Conservation (phyloP, 2,113 vertebrate species). For the Aramus guarauna region DNA sequence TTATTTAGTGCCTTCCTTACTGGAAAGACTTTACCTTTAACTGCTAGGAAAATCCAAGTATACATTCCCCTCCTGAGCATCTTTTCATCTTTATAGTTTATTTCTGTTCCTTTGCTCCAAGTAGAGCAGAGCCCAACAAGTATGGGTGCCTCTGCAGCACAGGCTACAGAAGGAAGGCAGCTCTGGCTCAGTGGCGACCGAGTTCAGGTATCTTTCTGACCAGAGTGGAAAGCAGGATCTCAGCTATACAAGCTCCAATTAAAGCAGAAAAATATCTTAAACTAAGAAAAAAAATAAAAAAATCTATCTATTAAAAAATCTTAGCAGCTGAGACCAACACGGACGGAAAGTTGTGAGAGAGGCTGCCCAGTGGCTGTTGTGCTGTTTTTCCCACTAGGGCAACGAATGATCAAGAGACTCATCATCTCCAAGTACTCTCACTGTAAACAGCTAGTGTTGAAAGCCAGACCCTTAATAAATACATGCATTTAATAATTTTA, state of each 20-base stretch:
- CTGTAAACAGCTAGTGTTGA: not conserved
- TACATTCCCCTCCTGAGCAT: not conserved
- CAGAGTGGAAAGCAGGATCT: not conserved
- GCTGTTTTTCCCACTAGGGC: not conserved
- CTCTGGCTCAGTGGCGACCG: not conserved
- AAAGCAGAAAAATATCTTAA: not conserved
- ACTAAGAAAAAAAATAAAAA: not conserved
- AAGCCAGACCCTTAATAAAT: not conserved
- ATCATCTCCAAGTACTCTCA: not conserved
- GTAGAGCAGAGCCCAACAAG: not conserved
- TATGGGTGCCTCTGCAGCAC: not conserved
- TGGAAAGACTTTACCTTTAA: not conserved
- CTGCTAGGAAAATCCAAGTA: constrained; percentile 2
- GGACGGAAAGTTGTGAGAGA: not conserved
- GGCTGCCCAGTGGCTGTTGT: not conserved
- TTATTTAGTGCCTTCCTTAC: not conserved
- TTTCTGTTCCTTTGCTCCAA: not conserved
- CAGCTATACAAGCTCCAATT: not conserved
- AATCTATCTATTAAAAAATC: not conserved
- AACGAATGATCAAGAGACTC: constrained; percentile 49
- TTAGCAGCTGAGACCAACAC: not conserved
- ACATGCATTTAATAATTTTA: not conserved
- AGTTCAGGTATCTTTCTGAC: not conserved
- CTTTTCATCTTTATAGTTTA: not conserved
- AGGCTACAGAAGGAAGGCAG: not conserved